These are phyloP conservation scores for Drosophila bipectinata DNA, from an alignment of 1,140 invertebrate species.

Conservation along the genomic window DNA sequence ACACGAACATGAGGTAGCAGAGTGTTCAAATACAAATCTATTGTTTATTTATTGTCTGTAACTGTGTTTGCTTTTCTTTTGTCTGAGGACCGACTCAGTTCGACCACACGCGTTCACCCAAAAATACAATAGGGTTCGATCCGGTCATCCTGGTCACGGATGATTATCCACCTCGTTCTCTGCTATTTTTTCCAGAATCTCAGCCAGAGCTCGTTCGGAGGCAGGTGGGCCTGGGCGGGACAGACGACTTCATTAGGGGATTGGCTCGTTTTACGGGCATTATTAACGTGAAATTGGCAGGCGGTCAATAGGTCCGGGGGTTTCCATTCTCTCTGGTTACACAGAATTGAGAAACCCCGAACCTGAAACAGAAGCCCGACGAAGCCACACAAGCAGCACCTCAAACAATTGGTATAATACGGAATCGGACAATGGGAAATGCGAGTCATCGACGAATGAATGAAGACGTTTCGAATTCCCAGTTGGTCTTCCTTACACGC, in stretches of 20 bases:
- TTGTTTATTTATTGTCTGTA: slow-evolving; percentile 80
- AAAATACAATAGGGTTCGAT: slow-evolving; percentile 19
- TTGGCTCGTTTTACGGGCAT: slow-evolving; percentile 74
- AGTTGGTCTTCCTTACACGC: slow-evolving; percentile 12
- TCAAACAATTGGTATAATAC: slow-evolving; percentile 23
- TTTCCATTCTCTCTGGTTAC: slow-evolving; percentile 51
- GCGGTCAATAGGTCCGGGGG: slow-evolving; percentile 45
- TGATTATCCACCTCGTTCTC: slow-evolving; percentile 13
- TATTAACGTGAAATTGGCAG: slow-evolving; percentile 57
- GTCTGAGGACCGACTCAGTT: slow-evolving; percentile 30
- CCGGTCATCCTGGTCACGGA: slow-evolving; percentile 39
- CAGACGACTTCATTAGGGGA: slow-evolving; percentile 61
- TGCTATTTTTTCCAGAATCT: slow-evolving; percentile 21
- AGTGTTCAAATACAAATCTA: slow-evolving; percentile 52
- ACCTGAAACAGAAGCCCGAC: slow-evolving; percentile 3
- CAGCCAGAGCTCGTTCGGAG: not conserved
- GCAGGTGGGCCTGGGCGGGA: slow-evolving; percentile 48
- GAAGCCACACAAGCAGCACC: slow-evolving; percentile 48
- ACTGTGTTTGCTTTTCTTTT: slow-evolving; percentile 70
- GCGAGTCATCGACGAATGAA: slow-evolving; percentile 33
- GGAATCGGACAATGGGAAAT: slow-evolving; percentile 39
- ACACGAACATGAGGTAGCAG: slow-evolving; percentile 31
- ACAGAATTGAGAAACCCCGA: slow-evolving; percentile 15
- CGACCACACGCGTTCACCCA: slow-evolving; percentile 49
- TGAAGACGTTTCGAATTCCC: slow-evolving; percentile 33